These are phyloP conservation scores for Arge pagana DNA, from an alignment of 2,888 invertebrate species.

Conservation along the genomic window DNA sequence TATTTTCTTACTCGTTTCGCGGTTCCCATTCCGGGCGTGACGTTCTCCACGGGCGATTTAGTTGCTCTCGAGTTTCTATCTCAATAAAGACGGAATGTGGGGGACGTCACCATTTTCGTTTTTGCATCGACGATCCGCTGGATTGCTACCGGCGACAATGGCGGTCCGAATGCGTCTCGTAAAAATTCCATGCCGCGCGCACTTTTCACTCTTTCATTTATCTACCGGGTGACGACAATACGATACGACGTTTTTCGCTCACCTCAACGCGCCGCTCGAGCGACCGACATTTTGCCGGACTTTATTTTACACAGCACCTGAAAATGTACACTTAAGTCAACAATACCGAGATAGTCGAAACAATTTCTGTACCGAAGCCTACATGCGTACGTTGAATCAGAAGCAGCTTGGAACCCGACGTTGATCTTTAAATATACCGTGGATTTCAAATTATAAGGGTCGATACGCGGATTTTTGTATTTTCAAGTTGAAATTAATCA, in stretches of 20 bases:
- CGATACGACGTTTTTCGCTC: no score
- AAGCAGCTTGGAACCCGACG: no score
- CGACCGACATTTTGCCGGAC: not conserved
- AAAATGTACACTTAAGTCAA: no score
- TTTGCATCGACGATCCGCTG: slow-evolving; percentile 2
- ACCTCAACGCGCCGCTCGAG: not conserved
- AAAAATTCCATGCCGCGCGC: slow-evolving; percentile 12
- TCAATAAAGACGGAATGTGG: slow-evolving; percentile 8
- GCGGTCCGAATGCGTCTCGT: slow-evolving; percentile 17
- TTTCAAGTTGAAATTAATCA: no score
- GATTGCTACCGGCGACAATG: not conserved
- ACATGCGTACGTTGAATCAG: no score
- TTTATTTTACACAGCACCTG: not conserved
- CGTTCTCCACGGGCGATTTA: not conserved
- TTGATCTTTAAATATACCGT: no score
- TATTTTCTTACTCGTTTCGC: no score
- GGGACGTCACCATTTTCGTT: not conserved
- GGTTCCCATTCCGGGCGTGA: not conserved
- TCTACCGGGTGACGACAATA: slow-evolving; percentile 11
- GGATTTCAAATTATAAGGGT: no score
- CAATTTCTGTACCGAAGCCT: no score
- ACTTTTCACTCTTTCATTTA: slow-evolving; percentile 1
- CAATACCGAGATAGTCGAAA: no score
- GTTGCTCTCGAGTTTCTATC: not conserved
- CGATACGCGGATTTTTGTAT: no score